These are phyloP conservation scores for Chromis chromis DNA, from an alignment of 2,797 vertebrate species.

Conservation along the genomic window DNA sequence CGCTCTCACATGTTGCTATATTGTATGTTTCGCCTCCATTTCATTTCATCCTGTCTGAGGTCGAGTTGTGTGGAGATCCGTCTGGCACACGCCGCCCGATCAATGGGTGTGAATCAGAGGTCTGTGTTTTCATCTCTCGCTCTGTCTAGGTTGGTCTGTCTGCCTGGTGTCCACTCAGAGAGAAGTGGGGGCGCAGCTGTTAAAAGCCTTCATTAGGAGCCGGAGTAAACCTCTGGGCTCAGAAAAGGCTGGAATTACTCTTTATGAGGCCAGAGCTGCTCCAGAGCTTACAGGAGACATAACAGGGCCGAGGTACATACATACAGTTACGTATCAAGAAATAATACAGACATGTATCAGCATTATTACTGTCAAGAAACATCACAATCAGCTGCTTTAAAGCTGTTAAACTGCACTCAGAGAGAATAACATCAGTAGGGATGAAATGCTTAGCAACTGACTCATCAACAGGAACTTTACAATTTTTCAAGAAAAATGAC, in stretches of 20 bases:
- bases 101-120: constrained; percentile 23
- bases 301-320: constrained; percentile 12
- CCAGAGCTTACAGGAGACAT: constrained; percentile 32
- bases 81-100: constrained; percentile 6
- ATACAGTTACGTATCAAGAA: constrained; percentile 1
- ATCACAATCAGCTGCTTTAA: neutral
- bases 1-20: constrained; percentile 29
- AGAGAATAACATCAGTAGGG: neutral
- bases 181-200: constrained; percentile 15
- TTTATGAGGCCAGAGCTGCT: constrained; percentile 49
- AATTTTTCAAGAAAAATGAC: neutral
- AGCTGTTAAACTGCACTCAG: neutral
- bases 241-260: constrained; percentile 46
- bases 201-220: constrained; percentile 59
- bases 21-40: constrained; percentile 17
- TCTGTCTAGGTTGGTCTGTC: constrained; percentile 33
- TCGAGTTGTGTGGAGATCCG: neutral
- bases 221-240: constrained; percentile 57
- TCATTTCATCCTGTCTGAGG: neutral
- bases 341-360: constrained; percentile 16
- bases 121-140: constrained; percentile 19
- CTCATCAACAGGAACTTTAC: no score
- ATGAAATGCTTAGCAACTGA: neutral
- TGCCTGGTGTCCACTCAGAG: constrained; percentile 3
- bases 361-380: neutral